Evolutionary conservation across 2,797 vertebrate species (phyloP), one percentile per base, ranked within the genome.

Genomic region (Takifugu ocellatus): DNA sequence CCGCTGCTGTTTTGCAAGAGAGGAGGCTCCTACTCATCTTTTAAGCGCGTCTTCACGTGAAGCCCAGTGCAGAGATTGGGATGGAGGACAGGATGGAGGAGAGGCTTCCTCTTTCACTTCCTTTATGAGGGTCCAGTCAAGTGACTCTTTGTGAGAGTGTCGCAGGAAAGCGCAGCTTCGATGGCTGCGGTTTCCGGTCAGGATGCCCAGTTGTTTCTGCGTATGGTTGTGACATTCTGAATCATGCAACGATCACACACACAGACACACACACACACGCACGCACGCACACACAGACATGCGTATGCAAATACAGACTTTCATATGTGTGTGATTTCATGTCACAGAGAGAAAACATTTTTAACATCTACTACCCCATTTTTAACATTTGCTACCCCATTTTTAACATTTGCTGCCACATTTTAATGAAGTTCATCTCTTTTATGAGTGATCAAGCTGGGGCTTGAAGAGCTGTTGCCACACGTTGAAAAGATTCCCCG

Each of bases 61-160:
- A 88, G 72, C 1, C 6, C 74, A 54, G 60, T 69, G 77, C 68
- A 82, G 65, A 80, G 80, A 76, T 70, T 67, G 57, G 79, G 75
- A 82, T 73, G 64, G 77, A 82, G 67, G 82, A 82, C 86, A 88
- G 87, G 87, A 88, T 87, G 87, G 79, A 84, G 64, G 62, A 73
- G 75, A 64, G 70, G 74, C 90, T 92, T 92, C 91, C 90, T 92
- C 90, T 92, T 92, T 92, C 91, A 90, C 88, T 91, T 92, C 90
- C 90, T 89, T 88, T 82, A 88, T 88, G 83, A 85, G 74, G 82
- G 82, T 86, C 84, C 79, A 86, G 90, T 92, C 90, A 91, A 91
- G 90, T 91, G 91, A 92, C 90, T 89, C 78, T 90, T 78, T 85
- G 86, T 84, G 84, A 89, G 84, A 89, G 85, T 79, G 86, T 87